Evolutionary conservation across 1,140 invertebrate genomes (phyloP).

Genomic region (Pseudobourletiella spinata): DNA sequence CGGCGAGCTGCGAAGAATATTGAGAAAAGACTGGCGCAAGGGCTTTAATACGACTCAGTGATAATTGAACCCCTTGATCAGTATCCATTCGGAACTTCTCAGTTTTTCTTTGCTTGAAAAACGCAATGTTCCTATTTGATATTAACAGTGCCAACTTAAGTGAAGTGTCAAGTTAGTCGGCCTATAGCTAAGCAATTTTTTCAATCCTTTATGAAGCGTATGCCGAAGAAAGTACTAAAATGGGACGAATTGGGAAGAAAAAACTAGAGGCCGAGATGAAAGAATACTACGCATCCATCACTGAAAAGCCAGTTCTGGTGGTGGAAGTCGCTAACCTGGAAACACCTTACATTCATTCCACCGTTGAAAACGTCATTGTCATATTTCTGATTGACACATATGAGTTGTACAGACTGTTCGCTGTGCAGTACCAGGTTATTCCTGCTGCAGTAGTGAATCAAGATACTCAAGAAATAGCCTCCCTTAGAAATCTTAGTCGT

Average conservation of each 20-base stretch:
- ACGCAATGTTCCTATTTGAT: too few relatives aligned
- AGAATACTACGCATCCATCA: conserved; percentile 14
- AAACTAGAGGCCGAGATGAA: conserved; percentile 1
- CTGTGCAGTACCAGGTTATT: conserved; percentile 1
- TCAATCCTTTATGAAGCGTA: too few relatives aligned
- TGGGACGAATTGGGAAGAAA: conserved; percentile 2
- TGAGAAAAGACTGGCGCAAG: conserved; percentile 49
- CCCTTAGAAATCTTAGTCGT: neutral
- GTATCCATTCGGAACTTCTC: too few relatives aligned
- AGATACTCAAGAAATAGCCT: too few relatives aligned
- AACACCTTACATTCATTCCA: conserved; percentile 3
- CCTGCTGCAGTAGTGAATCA: neutral
- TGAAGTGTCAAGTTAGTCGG: too few relatives aligned
- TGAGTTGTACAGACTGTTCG: neutral
- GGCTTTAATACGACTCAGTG: conserved; percentile 38
- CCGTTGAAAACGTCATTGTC: conserved; percentile 19
- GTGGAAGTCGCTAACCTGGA: conserved; percentile 10
- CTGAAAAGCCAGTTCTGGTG: conserved; percentile 9
- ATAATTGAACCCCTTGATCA: too few relatives aligned
- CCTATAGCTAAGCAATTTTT: too few relatives aligned
- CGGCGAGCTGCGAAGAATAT: conserved; percentile 51
- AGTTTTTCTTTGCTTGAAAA: too few relatives aligned
- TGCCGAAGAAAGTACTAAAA: too few relatives aligned
- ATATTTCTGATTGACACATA: conserved; percentile 18
- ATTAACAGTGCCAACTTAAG: too few relatives aligned